These are phyloP conservation scores for Cataglyphis altisquamis DNA, from an alignment of 2,888 invertebrate species.

Conservation along the genomic window DNA sequence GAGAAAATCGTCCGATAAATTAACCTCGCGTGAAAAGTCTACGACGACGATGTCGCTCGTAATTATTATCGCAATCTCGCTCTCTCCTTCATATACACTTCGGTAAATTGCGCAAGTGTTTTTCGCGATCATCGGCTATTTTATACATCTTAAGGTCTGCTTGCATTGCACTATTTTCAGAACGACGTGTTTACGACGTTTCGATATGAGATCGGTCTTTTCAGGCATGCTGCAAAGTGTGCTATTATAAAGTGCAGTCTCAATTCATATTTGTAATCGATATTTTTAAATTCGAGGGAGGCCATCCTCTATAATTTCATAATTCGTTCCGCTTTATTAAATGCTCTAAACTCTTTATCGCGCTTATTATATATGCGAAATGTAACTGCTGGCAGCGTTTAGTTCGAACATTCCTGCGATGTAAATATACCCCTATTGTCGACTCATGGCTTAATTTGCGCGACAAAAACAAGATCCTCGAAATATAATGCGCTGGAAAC, in stretches of 20 bases:
- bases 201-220: not conserved
- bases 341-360: not conserved
- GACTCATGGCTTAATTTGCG: conserved; percentile 24
- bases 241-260: not conserved
- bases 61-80: conserved; percentile 9
- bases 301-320: not conserved
- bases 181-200: not conserved
- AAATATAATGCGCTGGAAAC: conserved; percentile 19
- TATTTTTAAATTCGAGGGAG: not conserved
- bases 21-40: conserved; percentile 28
- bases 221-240: not conserved
- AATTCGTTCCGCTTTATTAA: not conserved
- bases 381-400: not conserved
- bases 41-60: not conserved
- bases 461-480: conserved; percentile 19
- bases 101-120: conserved; percentile 27
- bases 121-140: conserved; percentile 23
- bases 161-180: conserved; percentile 11
- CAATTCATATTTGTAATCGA: not conserved
- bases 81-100: not conserved
- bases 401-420: not conserved
- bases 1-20: conserved; percentile 10
- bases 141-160: not conserved
- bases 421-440: not conserved
- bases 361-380: not conserved